Evolutionary conservation across 2,113 vertebrate genomes (phyloP).

Genomic region (Scolopax mira): DNA sequence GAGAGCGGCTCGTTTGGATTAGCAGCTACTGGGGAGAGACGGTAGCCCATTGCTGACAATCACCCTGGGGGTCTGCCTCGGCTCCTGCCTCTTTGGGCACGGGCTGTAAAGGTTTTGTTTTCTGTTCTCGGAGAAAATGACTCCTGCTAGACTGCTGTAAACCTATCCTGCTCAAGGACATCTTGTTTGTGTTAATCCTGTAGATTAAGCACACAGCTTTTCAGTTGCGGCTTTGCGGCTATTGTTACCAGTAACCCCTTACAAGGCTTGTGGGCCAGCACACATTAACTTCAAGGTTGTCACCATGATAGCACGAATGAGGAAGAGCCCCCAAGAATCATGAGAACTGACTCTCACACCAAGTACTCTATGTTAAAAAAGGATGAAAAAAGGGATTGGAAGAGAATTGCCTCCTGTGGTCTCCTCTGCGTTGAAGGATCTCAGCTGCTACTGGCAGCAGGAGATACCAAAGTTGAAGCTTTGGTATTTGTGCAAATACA

Average conservation of each 20-base stretch:
- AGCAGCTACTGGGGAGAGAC: not conserved
- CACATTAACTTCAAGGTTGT: not conserved
- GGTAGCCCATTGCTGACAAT: not conserved
- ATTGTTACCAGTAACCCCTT: constrained; percentile 30
- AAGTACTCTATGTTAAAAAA: not conserved
- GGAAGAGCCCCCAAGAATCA: not conserved
- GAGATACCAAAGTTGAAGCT: not conserved
- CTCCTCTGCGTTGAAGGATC: not conserved
- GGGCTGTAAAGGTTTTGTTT: not conserved
- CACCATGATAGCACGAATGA: not conserved
- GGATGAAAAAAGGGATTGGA: not conserved
- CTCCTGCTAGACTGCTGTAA: constrained; percentile 34
- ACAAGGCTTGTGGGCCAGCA: not conserved
- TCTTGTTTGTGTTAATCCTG: constrained; percentile 55
- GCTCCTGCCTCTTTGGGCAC: not conserved
- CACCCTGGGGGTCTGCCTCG: not conserved
- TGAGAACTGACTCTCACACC: not conserved
- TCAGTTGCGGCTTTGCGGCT: constrained; percentile 19
- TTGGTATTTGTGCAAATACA: not conserved
- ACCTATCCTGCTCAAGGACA: constrained; percentile 47
- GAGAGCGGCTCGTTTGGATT: not conserved
- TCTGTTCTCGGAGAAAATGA: not conserved
- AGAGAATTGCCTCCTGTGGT: not conserved
- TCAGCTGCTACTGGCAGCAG: not conserved
- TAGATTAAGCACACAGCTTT: constrained; percentile 31